Percentiles rank a stretch among this genome's conserved stretches.
These are phyloP conservation scores for Macropodus opercularis DNA, from an alignment of 2,797 vertebrate genomes.

Conservation along the genomic window DNA sequence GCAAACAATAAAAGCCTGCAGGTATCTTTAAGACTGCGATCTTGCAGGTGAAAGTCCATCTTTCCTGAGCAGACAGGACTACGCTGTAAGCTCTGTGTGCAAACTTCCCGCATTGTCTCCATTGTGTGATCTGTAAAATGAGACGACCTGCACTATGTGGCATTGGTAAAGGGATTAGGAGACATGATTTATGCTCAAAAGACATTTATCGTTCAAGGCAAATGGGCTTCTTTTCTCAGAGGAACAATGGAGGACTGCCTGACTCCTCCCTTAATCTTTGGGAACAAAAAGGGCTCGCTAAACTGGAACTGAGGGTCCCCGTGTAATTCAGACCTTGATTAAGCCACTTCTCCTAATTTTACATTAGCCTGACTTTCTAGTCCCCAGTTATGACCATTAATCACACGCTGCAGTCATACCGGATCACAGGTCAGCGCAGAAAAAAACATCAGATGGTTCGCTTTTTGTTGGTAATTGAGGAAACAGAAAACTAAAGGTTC, in stretches of 20 bases:
- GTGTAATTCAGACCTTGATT: slow-evolving; percentile 82
- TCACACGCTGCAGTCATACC: slow-evolving; percentile 63
- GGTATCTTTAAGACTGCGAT: slow-evolving; percentile 44
- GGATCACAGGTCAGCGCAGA: slow-evolving; percentile 63
- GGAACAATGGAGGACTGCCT: slow-evolving; percentile 79
- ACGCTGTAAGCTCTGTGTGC: slow-evolving; percentile 32
- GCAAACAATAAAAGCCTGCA: slow-evolving; percentile 28
- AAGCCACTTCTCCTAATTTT: slow-evolving; percentile 80
- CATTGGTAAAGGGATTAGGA: slow-evolving; percentile 83
- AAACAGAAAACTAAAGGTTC: slow-evolving; percentile 26
- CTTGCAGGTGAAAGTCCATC: slow-evolving; percentile 52
- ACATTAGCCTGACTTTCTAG: slow-evolving; percentile 73
- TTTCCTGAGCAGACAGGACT: slow-evolving; percentile 44
- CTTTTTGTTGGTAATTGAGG: slow-evolving; percentile 39
- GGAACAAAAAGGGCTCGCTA: slow-evolving; percentile 80
- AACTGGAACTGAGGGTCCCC: slow-evolving; percentile 79
- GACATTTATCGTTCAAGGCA: slow-evolving; percentile 85
- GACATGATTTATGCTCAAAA: slow-evolving; percentile 83
- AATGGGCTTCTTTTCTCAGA: slow-evolving; percentile 84
- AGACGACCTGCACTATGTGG: slow-evolving; percentile 82
- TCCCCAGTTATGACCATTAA: slow-evolving; percentile 69
- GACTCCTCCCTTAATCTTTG: slow-evolving; percentile 84
- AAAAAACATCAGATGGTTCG: slow-evolving; percentile 44
- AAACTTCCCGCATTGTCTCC: slow-evolving; percentile 70
- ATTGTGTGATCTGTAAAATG: slow-evolving; percentile 81